Evolutionary conservation across 2,888 invertebrate genomes (phyloP).

Genomic region (Apoda limacodes): DNA sequence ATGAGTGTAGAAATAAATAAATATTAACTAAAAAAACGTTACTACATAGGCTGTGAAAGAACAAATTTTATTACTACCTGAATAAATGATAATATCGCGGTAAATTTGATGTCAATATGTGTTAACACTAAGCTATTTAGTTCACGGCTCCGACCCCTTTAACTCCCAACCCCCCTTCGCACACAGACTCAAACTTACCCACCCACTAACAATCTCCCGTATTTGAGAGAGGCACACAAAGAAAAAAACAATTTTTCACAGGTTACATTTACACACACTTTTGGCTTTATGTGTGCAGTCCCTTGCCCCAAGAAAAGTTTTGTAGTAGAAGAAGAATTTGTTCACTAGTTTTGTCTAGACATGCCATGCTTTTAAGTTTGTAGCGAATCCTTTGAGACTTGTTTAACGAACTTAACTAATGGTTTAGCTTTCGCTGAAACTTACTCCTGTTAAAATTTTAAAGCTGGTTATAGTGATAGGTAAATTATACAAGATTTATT

Average conservation of each 20-base stretch:
- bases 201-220: conserved; percentile 22
- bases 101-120: conserved; percentile 71
- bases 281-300: conserved; percentile 51
- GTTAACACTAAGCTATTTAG: conserved; percentile 71
- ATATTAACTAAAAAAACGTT: conserved; percentile 50
- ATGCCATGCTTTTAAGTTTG: conserved; percentile 59
- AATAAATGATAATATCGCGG: conserved; percentile 69
- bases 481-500: no score
- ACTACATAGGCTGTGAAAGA: no score
- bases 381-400: conserved; percentile 54
- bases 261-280: conserved; percentile 49
- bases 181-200: conserved; percentile 31
- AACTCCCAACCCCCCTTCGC: conserved; percentile 34
- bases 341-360: conserved; percentile 67
- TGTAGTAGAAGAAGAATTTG: conserved; percentile 62
- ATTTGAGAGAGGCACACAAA: conserved; percentile 40
- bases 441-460: no score
- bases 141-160: conserved; percentile 62
- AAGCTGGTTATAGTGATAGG: no score
- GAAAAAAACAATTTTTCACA: conserved; percentile 62
- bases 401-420: conserved; percentile 37
- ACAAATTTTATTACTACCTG: conserved; percentile 51
- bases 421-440: no score
- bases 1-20: no score
- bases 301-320: conserved; percentile 63